Evolutionary conservation across 2,797 vertebrate genomes (phyloP).

Genomic region (Anolis apletophallus): DNA sequence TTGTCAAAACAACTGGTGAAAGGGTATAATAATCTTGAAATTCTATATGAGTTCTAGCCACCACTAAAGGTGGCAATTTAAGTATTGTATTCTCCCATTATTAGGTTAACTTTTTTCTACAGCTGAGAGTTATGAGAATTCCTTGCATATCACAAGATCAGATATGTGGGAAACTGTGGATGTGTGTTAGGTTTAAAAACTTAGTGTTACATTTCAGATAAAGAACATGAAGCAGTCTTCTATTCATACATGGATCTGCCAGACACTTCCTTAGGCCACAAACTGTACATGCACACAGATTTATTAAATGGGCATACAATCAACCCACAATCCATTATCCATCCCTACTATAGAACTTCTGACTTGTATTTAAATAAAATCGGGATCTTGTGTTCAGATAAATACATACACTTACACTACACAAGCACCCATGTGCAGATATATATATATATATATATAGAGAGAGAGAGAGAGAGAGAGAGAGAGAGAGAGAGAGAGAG

Average conservation of each 20-base stretch:
- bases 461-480: no score
- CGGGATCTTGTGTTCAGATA: not conserved
- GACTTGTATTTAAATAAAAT: slow-evolving; percentile 3
- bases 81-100: slow-evolving; percentile 65
- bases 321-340: not conserved
- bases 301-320: not conserved
- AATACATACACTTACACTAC: not conserved
- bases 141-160: slow-evolving; percentile 48
- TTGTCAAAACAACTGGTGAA: slow-evolving; percentile 64
- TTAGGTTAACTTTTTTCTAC: slow-evolving; percentile 53
- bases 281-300: not conserved
- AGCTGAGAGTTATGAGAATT: slow-evolving; percentile 46
- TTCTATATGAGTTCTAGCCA: slow-evolving; percentile 61
- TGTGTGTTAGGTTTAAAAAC: slow-evolving; percentile 33
- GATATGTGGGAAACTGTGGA: slow-evolving; percentile 39
- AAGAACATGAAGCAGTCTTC: slow-evolving; percentile 13
- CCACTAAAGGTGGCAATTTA: slow-evolving; percentile 64
- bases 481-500: no score
- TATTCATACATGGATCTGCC: not conserved
- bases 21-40: slow-evolving; percentile 56
- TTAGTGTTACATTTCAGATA: slow-evolving; percentile 32
- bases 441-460: no score
- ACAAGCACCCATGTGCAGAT: not conserved
- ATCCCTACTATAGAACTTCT: not conserved
- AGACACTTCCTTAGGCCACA: not conserved